phyloP scores from a whole-genome alignment of 2,888 invertebrate genomes.

The Camptogramma bilineatum region DNA sequence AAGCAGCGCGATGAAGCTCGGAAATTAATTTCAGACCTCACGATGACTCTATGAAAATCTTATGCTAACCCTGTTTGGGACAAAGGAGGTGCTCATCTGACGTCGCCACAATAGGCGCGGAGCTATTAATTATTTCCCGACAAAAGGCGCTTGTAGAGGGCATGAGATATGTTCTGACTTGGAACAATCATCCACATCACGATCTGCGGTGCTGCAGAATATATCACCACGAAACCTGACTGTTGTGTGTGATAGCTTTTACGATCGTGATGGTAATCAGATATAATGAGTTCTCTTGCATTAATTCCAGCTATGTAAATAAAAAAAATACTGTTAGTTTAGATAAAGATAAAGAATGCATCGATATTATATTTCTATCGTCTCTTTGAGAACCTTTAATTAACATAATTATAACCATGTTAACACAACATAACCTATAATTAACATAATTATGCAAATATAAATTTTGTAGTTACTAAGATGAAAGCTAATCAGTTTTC shows the following conservation, averaged over 20 bases:
- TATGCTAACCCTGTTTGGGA: slow-evolving; percentile 48
- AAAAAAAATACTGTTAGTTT: too few species aligned
- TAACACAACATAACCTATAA: too few species aligned
- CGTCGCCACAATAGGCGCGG: slow-evolving; percentile 61
- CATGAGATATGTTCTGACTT: slow-evolving; percentile 58
- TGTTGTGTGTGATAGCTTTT: slow-evolving; percentile 8
- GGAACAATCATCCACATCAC: slow-evolving; percentile 52
- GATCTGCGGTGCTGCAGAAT: slow-evolving; percentile 25
- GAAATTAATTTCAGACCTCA: slow-evolving; percentile 31
- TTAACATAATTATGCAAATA: too few species aligned
- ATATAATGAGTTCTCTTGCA: too few species aligned
- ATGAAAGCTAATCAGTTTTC: too few species aligned
- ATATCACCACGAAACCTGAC: slow-evolving; percentile 15
- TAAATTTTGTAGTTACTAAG: too few species aligned
- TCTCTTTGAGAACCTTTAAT: too few species aligned
- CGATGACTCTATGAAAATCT: slow-evolving; percentile 42
- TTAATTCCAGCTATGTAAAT: too few species aligned
- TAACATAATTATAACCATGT: too few species aligned
- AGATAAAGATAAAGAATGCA: too few species aligned
- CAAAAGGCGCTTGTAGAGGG: slow-evolving; percentile 60
- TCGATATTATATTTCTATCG: too few species aligned
- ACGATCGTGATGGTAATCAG: neutral
- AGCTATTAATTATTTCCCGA: slow-evolving; percentile 69
- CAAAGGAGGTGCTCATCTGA: slow-evolving; percentile 64
- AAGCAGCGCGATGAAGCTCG: slow-evolving; percentile 13